A percentile compares a stretch with the other conserved stretches of the same genome.
These are phyloP conservation scores for Stenchaetothrips biformis DNA, from an alignment of 2,888 invertebrate species.

Conservation along the genomic window DNA sequence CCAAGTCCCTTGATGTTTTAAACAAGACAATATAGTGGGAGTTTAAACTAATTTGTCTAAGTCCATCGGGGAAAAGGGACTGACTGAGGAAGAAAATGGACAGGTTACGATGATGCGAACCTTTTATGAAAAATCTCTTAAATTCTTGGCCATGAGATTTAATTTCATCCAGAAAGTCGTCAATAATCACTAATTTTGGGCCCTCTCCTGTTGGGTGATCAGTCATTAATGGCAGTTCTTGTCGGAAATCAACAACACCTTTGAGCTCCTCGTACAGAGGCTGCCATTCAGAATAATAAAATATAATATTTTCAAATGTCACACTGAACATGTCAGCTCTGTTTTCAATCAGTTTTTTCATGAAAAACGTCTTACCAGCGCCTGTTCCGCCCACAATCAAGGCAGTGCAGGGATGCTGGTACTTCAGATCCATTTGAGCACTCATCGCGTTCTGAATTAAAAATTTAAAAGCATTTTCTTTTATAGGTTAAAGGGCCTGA, in stretches of 20 bases:
- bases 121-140: neutral
- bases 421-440: neutral
- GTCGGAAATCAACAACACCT: neutral
- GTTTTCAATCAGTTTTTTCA: neutral
- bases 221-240: neutral
- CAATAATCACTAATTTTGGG: neutral
- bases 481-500: too few relatives aligned
- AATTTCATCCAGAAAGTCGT: neutral
- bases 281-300: neutral
- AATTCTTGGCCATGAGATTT: neutral
- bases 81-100: neutral
- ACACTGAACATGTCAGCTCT: neutral
- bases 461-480: too few relatives aligned
- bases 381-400: neutral
- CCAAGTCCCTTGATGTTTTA: too few relatives aligned
- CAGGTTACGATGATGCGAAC: neutral
- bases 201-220: neutral
- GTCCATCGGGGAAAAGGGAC: neutral
- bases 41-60: neutral
- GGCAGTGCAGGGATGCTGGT: neutral
- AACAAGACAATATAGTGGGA: too few relatives aligned
- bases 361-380: neutral
- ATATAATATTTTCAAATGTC: neutral
- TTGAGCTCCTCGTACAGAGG: neutral
- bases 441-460: too few relatives aligned